These are phyloP conservation scores for Ochropleura leucogaster DNA, from an alignment of 2,888 invertebrate genomes.

Conservation along the genomic window DNA sequence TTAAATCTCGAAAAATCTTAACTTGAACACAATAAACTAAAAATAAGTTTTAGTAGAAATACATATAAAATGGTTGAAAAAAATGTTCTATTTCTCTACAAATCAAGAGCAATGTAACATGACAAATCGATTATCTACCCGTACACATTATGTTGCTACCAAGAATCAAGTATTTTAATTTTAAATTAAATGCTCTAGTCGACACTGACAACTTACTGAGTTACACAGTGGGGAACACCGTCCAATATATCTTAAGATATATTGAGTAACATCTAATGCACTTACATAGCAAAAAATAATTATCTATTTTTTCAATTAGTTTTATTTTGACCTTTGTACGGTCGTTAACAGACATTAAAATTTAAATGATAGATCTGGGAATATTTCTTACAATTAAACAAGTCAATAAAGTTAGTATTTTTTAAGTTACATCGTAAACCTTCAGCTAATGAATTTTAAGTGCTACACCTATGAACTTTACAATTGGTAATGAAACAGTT, in stretches of 20 bases:
- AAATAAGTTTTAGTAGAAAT: conserved; percentile 1
- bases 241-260: conserved; percentile 56
- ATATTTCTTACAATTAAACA: conserved; percentile 60
- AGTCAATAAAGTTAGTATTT: conserved; percentile 59
- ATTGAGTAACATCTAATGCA: conserved; percentile 44
- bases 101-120: conserved; percentile 44
- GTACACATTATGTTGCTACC: conserved; percentile 39
- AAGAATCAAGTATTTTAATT: conserved; percentile 59
- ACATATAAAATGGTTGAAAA: conserved; percentile 17
- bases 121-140: conserved; percentile 56
- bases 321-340: conserved; percentile 62
- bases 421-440: conserved; percentile 67
- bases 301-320: conserved; percentile 51
- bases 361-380: conserved; percentile 59
- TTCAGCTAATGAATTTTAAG: conserved; percentile 62
- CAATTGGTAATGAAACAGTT: conserved; percentile 48
- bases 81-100: conserved; percentile 19
- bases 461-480: conserved; percentile 62
- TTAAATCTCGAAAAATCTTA: conserved; percentile 7
- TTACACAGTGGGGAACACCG: conserved; percentile 39
- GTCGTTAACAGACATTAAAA: conserved; percentile 58
- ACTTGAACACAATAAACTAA: conserved; percentile 2
- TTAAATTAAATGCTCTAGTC: conserved; percentile 55
- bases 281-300: conserved; percentile 42
- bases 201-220: conserved; percentile 34